These are phyloP conservation scores for Ochotona curzoniae DNA, from an alignment of 2,113 vertebrate genomes.

Conservation along the genomic window DNA sequence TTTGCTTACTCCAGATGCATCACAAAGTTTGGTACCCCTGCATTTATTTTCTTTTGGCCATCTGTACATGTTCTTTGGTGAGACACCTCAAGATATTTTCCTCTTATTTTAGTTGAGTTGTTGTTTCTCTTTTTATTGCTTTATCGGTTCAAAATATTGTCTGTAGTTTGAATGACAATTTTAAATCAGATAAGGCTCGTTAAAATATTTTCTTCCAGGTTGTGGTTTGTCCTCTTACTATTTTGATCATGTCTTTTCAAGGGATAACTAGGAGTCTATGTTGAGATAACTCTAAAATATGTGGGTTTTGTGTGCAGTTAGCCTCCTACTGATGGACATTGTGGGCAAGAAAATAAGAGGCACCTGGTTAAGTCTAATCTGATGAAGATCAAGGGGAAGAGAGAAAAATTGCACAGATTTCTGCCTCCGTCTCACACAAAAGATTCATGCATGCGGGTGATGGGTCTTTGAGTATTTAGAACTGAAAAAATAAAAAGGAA, in stretches of 20 bases:
- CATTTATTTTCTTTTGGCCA: neutral
- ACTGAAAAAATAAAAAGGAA: neutral
- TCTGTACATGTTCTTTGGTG: neutral
- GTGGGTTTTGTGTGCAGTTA: neutral
- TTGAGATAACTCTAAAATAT: neutral
- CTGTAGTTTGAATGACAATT: neutral
- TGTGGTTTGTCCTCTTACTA: neutral
- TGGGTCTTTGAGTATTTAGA: neutral
- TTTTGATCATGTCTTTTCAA: neutral
- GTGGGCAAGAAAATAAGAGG: neutral
- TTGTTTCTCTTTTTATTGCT: neutral
- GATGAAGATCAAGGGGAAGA: slow-evolving; percentile 3
- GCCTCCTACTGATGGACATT: neutral
- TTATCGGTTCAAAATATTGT: neutral
- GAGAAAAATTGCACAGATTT: neutral
- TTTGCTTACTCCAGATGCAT: neutral
- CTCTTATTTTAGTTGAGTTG: neutral
- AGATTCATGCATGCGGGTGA: neutral
- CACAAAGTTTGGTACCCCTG: neutral
- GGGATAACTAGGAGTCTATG: neutral
- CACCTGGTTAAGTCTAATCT: neutral
- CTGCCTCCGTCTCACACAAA: neutral
- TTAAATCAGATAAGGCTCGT: neutral
- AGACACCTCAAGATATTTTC: neutral
- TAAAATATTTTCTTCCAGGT: neutral